Evolutionary conservation across 2,888 invertebrate genomes (phyloP).

Genomic region (Ichneumon xanthorius): DNA sequence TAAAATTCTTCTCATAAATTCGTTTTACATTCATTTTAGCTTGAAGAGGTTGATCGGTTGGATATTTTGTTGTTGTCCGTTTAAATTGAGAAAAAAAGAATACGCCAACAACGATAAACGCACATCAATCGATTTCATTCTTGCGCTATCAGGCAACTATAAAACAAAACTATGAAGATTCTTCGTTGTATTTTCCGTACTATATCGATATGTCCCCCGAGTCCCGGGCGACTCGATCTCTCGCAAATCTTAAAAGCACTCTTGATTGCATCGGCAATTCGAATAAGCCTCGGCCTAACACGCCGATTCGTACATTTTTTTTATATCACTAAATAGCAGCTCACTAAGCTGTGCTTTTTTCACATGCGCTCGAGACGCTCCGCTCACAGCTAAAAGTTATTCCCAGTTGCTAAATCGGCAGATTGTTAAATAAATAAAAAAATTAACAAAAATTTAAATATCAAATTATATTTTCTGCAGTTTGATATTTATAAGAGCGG

Average conservation of each 20-base stretch:
- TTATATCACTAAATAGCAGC: constrained; percentile 45
- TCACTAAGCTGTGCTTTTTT: constrained; percentile 45
- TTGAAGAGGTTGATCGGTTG: constrained; percentile 8
- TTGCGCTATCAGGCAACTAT: constrained; percentile 8
- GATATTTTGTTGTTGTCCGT: not conserved
- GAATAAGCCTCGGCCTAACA: constrained; percentile 73
- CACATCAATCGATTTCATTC: constrained; percentile 7
- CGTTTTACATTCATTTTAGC: constrained; percentile 1
- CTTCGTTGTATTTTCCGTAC: constrained; percentile 74
- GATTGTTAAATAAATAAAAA: not conserved
- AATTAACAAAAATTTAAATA: not conserved
- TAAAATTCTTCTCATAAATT: not conserved
- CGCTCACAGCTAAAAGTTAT: not conserved
- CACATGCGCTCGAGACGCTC: constrained; percentile 57
- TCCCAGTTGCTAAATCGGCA: not conserved
- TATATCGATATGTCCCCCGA: constrained; percentile 62
- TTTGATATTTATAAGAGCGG: constrained; percentile 44
- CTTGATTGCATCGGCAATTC: constrained; percentile 83
- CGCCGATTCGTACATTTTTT: constrained; percentile 64
- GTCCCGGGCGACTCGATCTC: constrained; percentile 50
- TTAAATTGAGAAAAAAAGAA: not conserved
- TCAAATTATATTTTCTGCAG: constrained; percentile 11
- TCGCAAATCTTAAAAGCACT: constrained; percentile 64
- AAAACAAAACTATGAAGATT: constrained; percentile 48
- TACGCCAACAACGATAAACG: not conserved